Percentiles rank a stretch among this genome's conserved stretches.
Conservation (phyloP, 2,113 vertebrate species). For the Pteruthius melanotis region DNA sequence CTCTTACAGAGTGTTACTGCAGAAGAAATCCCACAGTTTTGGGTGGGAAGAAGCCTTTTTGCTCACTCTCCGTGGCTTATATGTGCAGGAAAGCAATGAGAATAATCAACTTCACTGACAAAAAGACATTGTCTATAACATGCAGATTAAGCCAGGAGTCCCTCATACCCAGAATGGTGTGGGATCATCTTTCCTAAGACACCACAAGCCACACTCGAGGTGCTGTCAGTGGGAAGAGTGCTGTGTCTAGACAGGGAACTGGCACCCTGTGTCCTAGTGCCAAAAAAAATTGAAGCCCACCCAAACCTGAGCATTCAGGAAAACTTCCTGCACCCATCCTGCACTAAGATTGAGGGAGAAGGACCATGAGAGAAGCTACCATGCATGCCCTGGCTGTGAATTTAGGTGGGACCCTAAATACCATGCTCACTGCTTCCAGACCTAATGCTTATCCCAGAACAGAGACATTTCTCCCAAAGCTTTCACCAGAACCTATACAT, state of each 20-base stretch:
- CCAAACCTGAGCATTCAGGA: background rate
- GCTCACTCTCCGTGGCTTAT: background rate
- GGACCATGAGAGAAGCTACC: background rate
- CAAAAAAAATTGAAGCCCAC: background rate
- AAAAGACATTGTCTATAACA: background rate
- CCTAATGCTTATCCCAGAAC: background rate
- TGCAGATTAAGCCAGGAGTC: background rate
- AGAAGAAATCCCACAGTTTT: background rate
- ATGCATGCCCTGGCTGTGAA: background rate
- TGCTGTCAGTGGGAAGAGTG: background rate
- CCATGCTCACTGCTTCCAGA: background rate
- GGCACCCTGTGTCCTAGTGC: background rate
- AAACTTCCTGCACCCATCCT: background rate
- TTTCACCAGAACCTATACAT: background rate
- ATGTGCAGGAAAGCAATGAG: background rate
- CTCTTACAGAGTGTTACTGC: background rate
- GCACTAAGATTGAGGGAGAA: background rate
- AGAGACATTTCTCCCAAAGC: background rate
- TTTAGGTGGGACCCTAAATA: background rate
- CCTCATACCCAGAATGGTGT: background rate
- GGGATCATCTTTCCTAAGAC: background rate
- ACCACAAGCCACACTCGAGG: background rate
- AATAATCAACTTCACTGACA: background rate
- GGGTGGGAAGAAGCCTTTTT: background rate
- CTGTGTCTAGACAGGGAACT: background rate